Percentiles rank a stretch among this genome's conserved stretches.
Evolutionary conservation across 2,797 vertebrate species (phyloP).

Genomic region (Rhabdomys pumilio): DNA sequence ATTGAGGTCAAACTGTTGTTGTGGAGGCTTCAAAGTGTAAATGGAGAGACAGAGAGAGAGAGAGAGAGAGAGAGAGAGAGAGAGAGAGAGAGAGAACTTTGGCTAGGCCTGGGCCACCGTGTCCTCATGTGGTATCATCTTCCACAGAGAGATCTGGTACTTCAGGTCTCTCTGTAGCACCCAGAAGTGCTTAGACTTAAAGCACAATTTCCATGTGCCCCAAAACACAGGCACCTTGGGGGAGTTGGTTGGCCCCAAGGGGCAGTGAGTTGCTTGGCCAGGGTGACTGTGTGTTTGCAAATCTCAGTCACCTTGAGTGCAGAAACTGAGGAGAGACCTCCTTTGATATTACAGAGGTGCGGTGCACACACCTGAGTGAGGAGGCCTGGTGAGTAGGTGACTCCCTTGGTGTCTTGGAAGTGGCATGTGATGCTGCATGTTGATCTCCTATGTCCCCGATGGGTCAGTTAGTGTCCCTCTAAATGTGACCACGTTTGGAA

Average conservation of each 20-base stretch:
- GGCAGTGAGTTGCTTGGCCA: rapidly evolving
- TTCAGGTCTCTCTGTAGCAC: not conserved
- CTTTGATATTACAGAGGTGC: not conserved
- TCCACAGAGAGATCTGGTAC: not conserved
- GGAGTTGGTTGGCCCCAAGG: not conserved
- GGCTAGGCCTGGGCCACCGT: not conserved
- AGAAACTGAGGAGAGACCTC: no score
- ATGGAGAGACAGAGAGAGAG: no score
- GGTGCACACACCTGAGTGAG: not conserved
- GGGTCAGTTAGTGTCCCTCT: rapidly evolving
- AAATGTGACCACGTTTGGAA: not conserved
- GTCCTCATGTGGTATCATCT: not conserved
- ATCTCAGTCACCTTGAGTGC: no score
- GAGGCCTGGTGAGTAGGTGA: no score
- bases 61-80: no score
- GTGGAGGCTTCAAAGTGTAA: rapidly evolving
- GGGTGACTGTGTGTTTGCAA: not conserved
- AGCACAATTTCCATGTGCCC: rapidly evolving
- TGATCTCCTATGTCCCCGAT: rapidly evolving
- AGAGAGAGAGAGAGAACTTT: not conserved
- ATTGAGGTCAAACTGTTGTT: not conserved
- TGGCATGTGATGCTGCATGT: not conserved
- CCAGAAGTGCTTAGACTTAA: not conserved
- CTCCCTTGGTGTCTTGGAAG: not conserved
- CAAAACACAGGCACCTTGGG: not conserved